phyloP scores from a whole-genome alignment of 2,113 vertebrate species.

The Callospermophilus lateralis region DNA sequence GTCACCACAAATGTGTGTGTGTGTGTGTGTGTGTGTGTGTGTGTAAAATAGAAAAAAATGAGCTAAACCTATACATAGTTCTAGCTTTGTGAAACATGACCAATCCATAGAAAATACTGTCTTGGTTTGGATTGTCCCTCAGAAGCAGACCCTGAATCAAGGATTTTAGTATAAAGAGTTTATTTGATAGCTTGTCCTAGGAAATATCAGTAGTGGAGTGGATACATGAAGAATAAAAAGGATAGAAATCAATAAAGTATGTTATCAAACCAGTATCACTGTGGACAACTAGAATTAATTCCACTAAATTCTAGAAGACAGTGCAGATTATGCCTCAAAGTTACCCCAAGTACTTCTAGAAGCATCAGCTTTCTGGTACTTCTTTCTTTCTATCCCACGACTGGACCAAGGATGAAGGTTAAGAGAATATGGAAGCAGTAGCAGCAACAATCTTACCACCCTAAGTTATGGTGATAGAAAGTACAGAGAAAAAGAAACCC shows the following conservation, averaged over 20 bases:
- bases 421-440: not conserved
- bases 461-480: slow-evolving; percentile 13
- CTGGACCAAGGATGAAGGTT: not conserved
- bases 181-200: not conserved
- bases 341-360: not conserved
- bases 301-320: not conserved
- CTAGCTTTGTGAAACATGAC: not conserved
- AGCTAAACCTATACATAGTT: slow-evolving; percentile 9
- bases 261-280: not conserved
- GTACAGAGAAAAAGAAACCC: not conserved
- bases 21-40: not conserved
- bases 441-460: not conserved
- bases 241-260: not conserved
- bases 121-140: not conserved
- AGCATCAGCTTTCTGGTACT: not conserved
- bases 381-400: not conserved
- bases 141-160: not conserved
- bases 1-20: not conserved
- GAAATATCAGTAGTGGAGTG: not conserved
- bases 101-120: slow-evolving; percentile 44
- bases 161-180: not conserved
- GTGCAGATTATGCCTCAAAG: not conserved
- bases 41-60: not conserved
- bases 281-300: not conserved
- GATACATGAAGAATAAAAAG: not conserved